phyloP scores from a whole-genome alignment of 2,888 invertebrate genomes.

The Acrobasis consociella region DNA sequence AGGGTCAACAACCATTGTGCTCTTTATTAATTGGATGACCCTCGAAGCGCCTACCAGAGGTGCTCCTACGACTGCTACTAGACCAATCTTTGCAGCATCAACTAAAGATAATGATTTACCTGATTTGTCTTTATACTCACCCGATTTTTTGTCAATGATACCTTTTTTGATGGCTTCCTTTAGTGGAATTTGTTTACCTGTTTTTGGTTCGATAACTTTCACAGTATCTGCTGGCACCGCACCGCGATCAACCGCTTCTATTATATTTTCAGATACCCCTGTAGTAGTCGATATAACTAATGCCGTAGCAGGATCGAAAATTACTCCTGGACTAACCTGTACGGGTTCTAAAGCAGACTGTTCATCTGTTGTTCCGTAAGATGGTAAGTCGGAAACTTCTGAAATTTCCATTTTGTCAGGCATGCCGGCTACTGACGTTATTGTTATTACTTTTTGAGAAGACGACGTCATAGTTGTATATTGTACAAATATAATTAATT shows the following conservation, averaged over 20 bases:
- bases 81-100: constrained; percentile 90
- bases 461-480: constrained; percentile 69
- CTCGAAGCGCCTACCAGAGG: constrained; percentile 88
- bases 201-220: constrained; percentile 86
- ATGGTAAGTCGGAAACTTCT: constrained; percentile 57
- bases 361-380: constrained; percentile 50
- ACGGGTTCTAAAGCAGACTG: constrained; percentile 85
- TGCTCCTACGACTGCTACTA: constrained; percentile 89
- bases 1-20: constrained; percentile 88
- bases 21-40: constrained; percentile 85
- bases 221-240: constrained; percentile 86
- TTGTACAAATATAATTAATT: constrained; percentile 84
- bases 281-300: constrained; percentile 88
- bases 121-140: constrained; percentile 85
- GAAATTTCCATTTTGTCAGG: constrained; percentile 89
- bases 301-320: constrained; percentile 90
- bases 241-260: constrained; percentile 90
- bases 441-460: constrained; percentile 85
- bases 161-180: constrained; percentile 90
- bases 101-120: constrained; percentile 86
- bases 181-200: constrained; percentile 85
- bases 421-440: constrained; percentile 87
- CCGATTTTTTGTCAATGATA: constrained; percentile 87
- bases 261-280: constrained; percentile 87
- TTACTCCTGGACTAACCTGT: constrained; percentile 87